Base-by-base conservation (phyloP, 1,140 invertebrate genomes). In the Reticulitermes speratus region DNA sequence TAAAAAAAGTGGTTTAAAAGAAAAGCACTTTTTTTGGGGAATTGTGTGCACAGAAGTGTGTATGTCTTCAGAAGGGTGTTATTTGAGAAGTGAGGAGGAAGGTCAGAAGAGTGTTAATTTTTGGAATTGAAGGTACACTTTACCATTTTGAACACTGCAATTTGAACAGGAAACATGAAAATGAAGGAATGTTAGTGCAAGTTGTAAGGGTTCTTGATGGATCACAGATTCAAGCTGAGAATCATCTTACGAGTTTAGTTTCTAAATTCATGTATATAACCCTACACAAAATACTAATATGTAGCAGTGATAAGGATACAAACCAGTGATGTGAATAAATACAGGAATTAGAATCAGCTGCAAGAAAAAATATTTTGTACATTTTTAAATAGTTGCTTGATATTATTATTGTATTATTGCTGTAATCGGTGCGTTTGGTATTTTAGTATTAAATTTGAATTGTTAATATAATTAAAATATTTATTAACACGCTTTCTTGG, bases 381-480 rank as follows among this genome's bases (percentile, higher is more conserved):
- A 75, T 75, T 75, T 75, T 75, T 19, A 75, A 75, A 8, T 75
- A 75, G 65, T 30, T 75, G 25, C 65, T 30, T 75, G n/a, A 75
- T 30, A 75, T 75, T 30, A 75, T 75, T 75, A 30, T 75, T 9
- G 25, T 75, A 75, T 75, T 75, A 75, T 75, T 75, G n/a, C 7
- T 75, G 65, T 30, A 75, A 75, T 30, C 30, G 65, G 65, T 75
- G 65, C 65, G 30, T 75, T 75, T 75, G 65, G 65, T 30, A 75
- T 30, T 75, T n/a, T 75, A 75, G n/a, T 75, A 75, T 25, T 75
- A 75, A 75, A 75, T 75, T n/a, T 75, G n/a, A 75, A 75, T 75
- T 75, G 65, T 75, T 75, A 65, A 65, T 65, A 30, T 30, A 75
- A 30, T 75, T 75, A 75, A 75, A 75, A 75, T 75, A 75, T 75